These are phyloP conservation scores for Syngnathoides biaculeatus DNA, from an alignment of 2,113 vertebrate genomes.

Conservation along the genomic window DNA sequence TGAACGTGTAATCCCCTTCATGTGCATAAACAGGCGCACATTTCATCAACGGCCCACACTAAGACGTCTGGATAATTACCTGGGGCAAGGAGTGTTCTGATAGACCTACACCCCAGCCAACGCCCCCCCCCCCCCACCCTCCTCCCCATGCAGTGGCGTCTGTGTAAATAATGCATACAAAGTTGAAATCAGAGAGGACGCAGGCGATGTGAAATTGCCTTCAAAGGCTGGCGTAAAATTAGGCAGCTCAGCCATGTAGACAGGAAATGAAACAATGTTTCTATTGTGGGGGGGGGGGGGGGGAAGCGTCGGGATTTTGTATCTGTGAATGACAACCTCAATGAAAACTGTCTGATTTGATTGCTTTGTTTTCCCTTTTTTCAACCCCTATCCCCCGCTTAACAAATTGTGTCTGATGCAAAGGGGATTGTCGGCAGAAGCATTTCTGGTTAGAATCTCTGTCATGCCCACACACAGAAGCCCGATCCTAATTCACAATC, in stretches of 20 bases:
- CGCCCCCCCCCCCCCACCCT: slow-evolving; percentile 35
- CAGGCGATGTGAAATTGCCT: slow-evolving; percentile 76
- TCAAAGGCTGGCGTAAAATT: slow-evolving; percentile 86
- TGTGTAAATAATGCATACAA: slow-evolving; percentile 77
- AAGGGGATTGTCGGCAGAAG: not conserved
- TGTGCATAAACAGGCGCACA: slow-evolving; percentile 94
- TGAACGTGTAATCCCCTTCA: slow-evolving; percentile 78
- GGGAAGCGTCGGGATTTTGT: slow-evolving; percentile 33
- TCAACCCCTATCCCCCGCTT: slow-evolving; percentile 16
- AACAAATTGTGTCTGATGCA: slow-evolving; percentile 20
- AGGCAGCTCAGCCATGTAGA: slow-evolving; percentile 76
- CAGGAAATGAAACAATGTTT: slow-evolving; percentile 84
- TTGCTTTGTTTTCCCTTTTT: slow-evolving; percentile 35
- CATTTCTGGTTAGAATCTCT: not conserved
- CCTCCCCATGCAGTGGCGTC: slow-evolving; percentile 8
- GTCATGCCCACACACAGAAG: not conserved
- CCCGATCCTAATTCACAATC: not conserved
- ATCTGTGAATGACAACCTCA: slow-evolving; percentile 34
- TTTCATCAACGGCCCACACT: slow-evolving; percentile 62
- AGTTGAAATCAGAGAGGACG: slow-evolving; percentile 75
- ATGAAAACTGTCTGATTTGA: slow-evolving; percentile 43
- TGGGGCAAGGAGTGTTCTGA: slow-evolving; percentile 57
- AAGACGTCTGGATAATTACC: slow-evolving; percentile 66
- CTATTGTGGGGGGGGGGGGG: slow-evolving; percentile 54
- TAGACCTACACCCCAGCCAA: slow-evolving; percentile 23